phyloP scores from a whole-genome alignment of 1,140 invertebrate species.

The Bombus waltoni region DNA sequence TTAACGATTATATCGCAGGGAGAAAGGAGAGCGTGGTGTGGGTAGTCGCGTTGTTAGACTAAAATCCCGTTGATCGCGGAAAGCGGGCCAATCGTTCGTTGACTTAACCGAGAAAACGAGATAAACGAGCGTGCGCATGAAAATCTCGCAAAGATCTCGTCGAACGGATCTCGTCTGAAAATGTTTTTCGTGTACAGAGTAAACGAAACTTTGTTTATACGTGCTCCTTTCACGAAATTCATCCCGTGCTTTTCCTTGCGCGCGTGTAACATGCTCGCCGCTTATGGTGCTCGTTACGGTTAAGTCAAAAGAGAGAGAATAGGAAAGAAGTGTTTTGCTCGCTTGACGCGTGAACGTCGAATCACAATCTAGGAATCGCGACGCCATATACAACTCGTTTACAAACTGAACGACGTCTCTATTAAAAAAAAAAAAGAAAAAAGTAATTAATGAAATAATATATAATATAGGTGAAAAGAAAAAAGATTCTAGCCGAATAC shows the following conservation, averaged over 20 bases:
- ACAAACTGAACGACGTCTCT: conserved; percentile 70
- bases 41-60: conserved; percentile 45
- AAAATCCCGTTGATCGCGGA: conserved; percentile 21
- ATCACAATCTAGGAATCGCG: conserved; percentile 40
- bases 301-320: not conserved
- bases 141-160: not conserved
- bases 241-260: not conserved
- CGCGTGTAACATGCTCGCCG: too few species aligned
- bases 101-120: conserved; percentile 27
- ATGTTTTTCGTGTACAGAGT: not conserved
- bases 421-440: conserved; percentile 60
- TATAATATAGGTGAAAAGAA: conserved; percentile 66
- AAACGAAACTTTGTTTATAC: not conserved
- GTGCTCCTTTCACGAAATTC: not conserved
- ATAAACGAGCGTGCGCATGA: not conserved
- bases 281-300: not conserved
- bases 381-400: conserved; percentile 63
- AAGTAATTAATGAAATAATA: conserved; percentile 74
- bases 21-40: conserved; percentile 53
- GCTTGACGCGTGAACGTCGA: conserved; percentile 44
- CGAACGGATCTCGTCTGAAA: not conserved
- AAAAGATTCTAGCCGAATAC: conserved; percentile 70
- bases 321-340: conserved; percentile 20
- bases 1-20: conserved; percentile 79
- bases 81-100: conserved; percentile 2